These are phyloP conservation scores for Eilema caniola DNA, from an alignment of 2,888 invertebrate genomes.

Conservation along the genomic window DNA sequence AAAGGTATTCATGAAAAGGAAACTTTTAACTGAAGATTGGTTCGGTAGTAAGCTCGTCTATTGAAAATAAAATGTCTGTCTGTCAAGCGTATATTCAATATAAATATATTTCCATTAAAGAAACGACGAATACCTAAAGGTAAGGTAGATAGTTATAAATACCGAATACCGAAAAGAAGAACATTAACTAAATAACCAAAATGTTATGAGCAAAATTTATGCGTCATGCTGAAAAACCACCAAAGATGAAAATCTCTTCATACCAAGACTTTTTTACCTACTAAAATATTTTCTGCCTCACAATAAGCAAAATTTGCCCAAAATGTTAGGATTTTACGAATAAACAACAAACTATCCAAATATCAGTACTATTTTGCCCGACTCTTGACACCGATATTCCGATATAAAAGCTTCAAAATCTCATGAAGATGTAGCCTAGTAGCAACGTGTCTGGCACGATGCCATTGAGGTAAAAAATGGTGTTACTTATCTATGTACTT, in stretches of 20 bases:
- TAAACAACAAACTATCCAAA: conserved; percentile 2
- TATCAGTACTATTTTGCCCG: conserved; percentile 16
- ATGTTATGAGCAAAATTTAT: neutral
- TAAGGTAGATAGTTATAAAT: too few species aligned
- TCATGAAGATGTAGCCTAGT: conserved; percentile 41
- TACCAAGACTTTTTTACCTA: neutral
- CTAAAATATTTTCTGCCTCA: neutral
- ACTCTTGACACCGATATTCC: conserved; percentile 33
- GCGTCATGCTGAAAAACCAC: neutral
- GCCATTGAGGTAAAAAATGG: conserved; percentile 46
- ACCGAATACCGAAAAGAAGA: too few species aligned
- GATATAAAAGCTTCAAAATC: conserved; percentile 37
- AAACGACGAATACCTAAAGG: too few species aligned
- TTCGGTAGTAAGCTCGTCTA: too few species aligned
- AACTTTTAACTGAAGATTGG: too few species aligned
- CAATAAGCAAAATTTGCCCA: neutral
- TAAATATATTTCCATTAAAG: too few species aligned
- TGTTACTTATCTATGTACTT: conserved; percentile 34
- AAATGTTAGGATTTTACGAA: too few species aligned
- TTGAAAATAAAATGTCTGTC: too few species aligned
- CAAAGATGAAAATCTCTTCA: neutral
- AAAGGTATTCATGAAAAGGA: too few species aligned
- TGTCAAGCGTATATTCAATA: too few species aligned
- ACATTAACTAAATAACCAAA: too few species aligned
- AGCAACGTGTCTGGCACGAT: conserved; percentile 37